A percentile compares a stretch with the other conserved stretches of the same genome.
phyloP scores from a whole-genome alignment of 2,113 vertebrate species.

The Xiphophorus hellerii region DNA sequence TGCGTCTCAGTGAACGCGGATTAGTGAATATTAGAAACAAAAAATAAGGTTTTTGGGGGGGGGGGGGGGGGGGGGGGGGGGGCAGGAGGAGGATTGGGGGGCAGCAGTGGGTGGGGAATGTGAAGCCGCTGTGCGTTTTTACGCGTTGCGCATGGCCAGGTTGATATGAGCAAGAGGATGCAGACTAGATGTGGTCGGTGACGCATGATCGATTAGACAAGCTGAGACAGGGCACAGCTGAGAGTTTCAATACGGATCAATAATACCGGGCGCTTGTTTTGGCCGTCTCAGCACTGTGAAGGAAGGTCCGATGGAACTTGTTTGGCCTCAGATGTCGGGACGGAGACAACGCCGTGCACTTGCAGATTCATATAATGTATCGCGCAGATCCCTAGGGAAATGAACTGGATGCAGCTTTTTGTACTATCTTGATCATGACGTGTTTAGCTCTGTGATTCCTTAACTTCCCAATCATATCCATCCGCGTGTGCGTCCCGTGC shows the following conservation, averaged over 20 bases:
- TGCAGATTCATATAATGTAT: background rate
- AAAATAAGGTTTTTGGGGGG: too few relatives aligned
- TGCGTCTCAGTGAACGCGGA: background rate
- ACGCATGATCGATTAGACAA: constrained; percentile 42
- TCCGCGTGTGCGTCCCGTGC: background rate
- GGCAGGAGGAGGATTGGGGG: too few relatives aligned
- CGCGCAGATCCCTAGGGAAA: constrained; percentile 1
- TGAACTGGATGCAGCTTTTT: background rate
- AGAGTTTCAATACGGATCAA: background rate
- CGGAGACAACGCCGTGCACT: background rate
- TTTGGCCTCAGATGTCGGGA: background rate
- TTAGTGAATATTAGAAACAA: background rate
- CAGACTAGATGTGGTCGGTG: constrained; percentile 31
- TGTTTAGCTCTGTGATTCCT: background rate
- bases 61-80: too few relatives aligned
- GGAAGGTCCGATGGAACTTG: background rate
- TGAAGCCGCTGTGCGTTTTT: constrained; percentile 29
- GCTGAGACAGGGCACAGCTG: background rate
- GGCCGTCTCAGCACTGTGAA: background rate
- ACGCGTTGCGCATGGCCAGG: constrained; percentile 31
- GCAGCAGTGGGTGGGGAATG: background rate
- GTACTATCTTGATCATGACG: background rate
- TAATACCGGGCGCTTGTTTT: background rate
- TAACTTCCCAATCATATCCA: constrained; percentile 26
- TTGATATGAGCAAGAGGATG: background rate